Evolutionary conservation across 2,888 invertebrate genomes (phyloP).

Genomic region (Eupithecia abbreviata): DNA sequence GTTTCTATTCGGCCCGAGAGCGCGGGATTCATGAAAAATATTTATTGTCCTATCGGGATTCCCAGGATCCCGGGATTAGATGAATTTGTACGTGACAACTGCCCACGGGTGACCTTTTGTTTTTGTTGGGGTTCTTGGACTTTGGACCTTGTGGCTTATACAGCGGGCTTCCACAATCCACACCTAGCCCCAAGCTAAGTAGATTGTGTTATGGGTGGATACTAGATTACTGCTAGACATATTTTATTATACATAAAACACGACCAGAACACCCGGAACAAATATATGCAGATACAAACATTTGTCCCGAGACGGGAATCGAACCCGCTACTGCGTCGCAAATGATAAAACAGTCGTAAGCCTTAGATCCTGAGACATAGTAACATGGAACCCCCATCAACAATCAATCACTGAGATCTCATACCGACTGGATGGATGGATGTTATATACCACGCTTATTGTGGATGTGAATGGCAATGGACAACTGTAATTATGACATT

Average conservation of each 20-base stretch:
- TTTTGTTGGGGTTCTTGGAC: slow-evolving; percentile 37
- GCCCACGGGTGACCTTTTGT: slow-evolving; percentile 50
- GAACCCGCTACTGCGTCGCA: background rate
- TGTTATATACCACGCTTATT: background rate
- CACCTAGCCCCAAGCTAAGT: too few relatives aligned
- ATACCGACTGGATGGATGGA: slow-evolving; percentile 7
- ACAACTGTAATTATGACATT: background rate
- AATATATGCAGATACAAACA: too few relatives aligned
- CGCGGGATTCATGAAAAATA: slow-evolving; percentile 80
- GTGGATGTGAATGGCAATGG: background rate
- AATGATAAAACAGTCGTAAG: background rate
- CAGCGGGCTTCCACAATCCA: too few relatives aligned
- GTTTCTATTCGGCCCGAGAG: slow-evolving; percentile 77
- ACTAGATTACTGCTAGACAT: too few relatives aligned
- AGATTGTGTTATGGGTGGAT: too few relatives aligned
- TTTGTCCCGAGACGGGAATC: too few relatives aligned
- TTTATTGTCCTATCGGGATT: slow-evolving; percentile 74
- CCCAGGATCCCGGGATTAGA: slow-evolving; percentile 68
- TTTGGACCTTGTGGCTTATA: background rate
- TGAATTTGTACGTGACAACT: slow-evolving; percentile 77
- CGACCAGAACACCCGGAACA: too few relatives aligned
- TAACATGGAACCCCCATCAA: slow-evolving; percentile 10
- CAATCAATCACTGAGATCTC: slow-evolving; percentile 14
- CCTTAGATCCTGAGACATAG: background rate
- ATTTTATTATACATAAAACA: too few relatives aligned